phyloP scores from a whole-genome alignment of 2,888 invertebrate genomes.

The Holacanthella duospinosa region DNA sequence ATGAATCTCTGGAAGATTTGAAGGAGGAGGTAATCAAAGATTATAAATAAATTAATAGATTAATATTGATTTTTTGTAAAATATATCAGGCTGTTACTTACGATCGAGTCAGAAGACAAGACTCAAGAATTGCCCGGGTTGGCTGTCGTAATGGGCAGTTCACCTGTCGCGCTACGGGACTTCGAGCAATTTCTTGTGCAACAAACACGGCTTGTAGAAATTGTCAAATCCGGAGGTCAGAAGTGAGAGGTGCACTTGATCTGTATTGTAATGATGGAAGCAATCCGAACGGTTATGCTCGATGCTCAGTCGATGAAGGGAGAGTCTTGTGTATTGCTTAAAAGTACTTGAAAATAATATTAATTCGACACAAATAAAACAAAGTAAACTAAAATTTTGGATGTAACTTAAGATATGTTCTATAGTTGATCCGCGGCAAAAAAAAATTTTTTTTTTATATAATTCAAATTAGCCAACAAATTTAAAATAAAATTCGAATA shows the following conservation, averaged over 20 bases:
- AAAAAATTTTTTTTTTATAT: too few relatives aligned
- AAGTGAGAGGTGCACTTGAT: not conserved
- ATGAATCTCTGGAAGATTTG: too few relatives aligned
- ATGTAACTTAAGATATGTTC: too few relatives aligned
- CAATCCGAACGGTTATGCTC: slow-evolving; percentile 6
- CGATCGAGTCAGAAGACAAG: too few relatives aligned
- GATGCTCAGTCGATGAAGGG: not conserved
- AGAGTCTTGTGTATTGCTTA: not conserved
- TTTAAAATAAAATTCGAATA: too few relatives aligned
- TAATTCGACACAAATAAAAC: not conserved
- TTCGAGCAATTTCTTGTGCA: not conserved
- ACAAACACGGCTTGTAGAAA: not conserved
- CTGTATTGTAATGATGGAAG: slow-evolving; percentile 8
- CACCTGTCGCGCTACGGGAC: not conserved
- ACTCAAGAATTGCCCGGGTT: not conserved
- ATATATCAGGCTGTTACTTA: not conserved
- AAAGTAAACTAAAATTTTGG: not conserved
- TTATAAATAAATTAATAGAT: too few relatives aligned
- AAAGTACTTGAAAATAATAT: not conserved
- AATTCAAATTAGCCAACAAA: too few relatives aligned
- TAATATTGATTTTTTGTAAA: too few relatives aligned
- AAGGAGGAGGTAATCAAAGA: too few relatives aligned
- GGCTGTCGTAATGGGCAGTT: not conserved
- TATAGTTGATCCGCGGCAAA: too few relatives aligned
- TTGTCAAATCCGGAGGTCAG: not conserved